A percentile compares a stretch with the other conserved stretches of the same genome.
phyloP scores from a whole-genome alignment of 2,888 invertebrate genomes.

The Polyommatus icarus region DNA sequence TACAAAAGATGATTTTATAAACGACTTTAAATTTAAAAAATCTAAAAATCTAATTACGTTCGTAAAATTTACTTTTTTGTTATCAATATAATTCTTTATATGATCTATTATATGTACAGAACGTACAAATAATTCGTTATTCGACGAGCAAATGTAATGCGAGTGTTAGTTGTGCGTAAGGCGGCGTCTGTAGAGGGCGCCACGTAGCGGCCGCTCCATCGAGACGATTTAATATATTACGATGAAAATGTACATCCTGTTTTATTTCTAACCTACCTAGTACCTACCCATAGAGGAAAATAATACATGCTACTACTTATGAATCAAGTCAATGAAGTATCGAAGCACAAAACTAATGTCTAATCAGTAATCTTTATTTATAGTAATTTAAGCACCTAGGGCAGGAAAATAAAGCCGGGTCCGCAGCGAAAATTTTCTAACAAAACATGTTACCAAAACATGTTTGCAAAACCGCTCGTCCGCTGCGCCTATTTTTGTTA shows the following conservation, averaged over 20 bases:
- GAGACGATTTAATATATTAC: background rate
- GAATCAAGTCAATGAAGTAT: too few species aligned
- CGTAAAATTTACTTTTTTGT: background rate
- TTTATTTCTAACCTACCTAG: background rate
- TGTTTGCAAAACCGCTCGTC: too few species aligned
- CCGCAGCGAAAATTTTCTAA: too few species aligned
- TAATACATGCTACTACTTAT: too few species aligned
- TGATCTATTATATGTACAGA: background rate
- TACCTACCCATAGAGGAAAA: background rate
- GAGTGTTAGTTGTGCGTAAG: background rate
- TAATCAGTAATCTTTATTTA: too few species aligned
- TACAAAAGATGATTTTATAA: background rate
- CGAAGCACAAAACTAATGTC: too few species aligned
- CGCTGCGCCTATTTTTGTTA: too few species aligned
- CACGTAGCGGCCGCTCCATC: constrained; percentile 10
- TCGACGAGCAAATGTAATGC: background rate
- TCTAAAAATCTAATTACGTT: background rate
- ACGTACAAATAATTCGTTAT: background rate
- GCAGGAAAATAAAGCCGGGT: too few species aligned
- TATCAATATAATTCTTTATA: background rate
- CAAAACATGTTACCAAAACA: too few species aligned
- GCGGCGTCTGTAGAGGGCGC: constrained; percentile 6
- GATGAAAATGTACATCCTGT: background rate
- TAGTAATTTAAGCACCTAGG: too few species aligned
- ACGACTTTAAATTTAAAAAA: background rate